phyloP scores from a whole-genome alignment of 2,888 invertebrate genomes.

The Aleiodes alternator region DNA sequence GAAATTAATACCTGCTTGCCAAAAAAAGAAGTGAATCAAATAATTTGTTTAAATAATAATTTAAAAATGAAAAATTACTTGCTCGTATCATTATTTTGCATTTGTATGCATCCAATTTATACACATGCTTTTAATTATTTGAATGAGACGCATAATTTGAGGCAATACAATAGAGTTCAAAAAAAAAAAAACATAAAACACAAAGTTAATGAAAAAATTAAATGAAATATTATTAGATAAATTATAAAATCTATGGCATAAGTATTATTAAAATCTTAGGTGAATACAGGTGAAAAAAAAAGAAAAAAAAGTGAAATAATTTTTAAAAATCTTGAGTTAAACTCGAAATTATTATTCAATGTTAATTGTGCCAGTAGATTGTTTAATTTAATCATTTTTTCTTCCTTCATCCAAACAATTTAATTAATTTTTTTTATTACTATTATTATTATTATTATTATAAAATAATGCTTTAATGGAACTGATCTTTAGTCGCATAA shows the following conservation, averaged over 20 bases:
- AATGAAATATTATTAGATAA: conserved; percentile 52
- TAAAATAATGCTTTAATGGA: conserved; percentile 25
- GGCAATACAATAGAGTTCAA: conserved; percentile 42
- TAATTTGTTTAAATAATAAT: conserved; percentile 2
- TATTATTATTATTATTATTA: background rate
- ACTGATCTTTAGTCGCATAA: conserved; percentile 25
- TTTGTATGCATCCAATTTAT: conserved; percentile 47
- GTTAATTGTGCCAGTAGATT: conserved; percentile 57
- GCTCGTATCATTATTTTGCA: conserved; percentile 43
- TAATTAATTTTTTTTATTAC: background rate
- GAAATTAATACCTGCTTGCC: conserved; percentile 10
- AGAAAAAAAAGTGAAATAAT: conserved; percentile 6
- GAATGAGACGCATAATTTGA: conserved; percentile 51
- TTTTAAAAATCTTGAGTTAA: conserved; percentile 49
- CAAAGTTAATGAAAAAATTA: conserved; percentile 1
- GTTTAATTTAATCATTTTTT: conserved; percentile 22
- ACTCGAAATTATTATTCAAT: conserved; percentile 54
- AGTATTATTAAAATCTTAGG: conserved; percentile 58
- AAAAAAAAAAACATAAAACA: background rate
- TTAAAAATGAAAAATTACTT: background rate
- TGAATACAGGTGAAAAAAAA: conserved; percentile 22
- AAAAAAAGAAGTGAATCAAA: background rate
- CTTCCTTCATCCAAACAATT: background rate
- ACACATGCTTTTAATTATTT: conserved; percentile 29
- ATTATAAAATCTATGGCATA: conserved; percentile 56